Base-by-base conservation (phyloP, 2,113 vertebrate species). In the Amphilophus citrinellus region DNA sequence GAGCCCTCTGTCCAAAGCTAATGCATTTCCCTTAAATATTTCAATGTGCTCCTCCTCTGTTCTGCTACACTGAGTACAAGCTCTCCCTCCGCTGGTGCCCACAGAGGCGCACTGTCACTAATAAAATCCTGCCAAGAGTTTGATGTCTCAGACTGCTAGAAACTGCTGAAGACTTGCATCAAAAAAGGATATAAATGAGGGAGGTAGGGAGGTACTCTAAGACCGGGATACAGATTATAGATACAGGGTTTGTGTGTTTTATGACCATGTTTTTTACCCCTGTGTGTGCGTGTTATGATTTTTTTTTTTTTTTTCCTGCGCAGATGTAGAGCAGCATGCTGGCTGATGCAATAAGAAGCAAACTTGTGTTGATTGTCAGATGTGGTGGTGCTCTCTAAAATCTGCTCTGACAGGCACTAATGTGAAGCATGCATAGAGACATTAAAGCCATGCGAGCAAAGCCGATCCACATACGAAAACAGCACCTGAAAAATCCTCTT, bases 1-100 rank as follows among this genome's bases (percentile, higher is more conserved):
- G 73, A 87, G 30, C 61, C 63, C 73, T 84, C 85, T 27, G 39
- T 84, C 90, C 88, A 87, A 87, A 90, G 90, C 91, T 95, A 96
- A 96, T 95, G 95, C 91, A 88, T 92, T 95, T 88, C 86, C 82
- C 84, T 89, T 96, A 92, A 96, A 96, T 95, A 96, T 95, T 95
- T 95, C 88, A 95, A 89, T 78, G 84, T 62, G 82, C 80, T 87
- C 68, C 81, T 83, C 79, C 82, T 89, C 77, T 86, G 80, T 89
- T 91, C 84, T 83, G 81, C 86, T 77, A 73, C 80, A 83, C 47
- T 84, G 86, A 89, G 83, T 84, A 82, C 88, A 80, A 76, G 82
- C 83, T 57, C 77, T 77, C 81, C 42, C 37, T 77, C 57, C 61
- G 59, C 79, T 79, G 79, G 84, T 14, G 71, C 90, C 80, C 91